These are phyloP conservation scores for Alectura lathami DNA, from an alignment of 2,113 vertebrate genomes.

Conservation along the genomic window DNA sequence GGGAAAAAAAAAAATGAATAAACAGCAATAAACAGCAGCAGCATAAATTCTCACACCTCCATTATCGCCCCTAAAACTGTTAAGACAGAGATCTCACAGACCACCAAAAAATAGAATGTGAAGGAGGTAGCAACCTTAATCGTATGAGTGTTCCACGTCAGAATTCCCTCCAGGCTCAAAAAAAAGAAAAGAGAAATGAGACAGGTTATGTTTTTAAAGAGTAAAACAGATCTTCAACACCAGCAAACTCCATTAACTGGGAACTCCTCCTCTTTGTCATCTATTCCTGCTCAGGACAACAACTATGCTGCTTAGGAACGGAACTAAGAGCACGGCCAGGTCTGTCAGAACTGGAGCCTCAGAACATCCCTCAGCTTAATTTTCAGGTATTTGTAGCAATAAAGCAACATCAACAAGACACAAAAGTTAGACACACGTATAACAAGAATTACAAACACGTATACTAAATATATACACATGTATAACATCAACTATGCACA, in stretches of 20 bases:
- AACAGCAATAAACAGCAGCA: not conserved
- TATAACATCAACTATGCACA: not conserved
- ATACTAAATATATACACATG: not conserved
- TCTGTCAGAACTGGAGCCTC: not conserved
- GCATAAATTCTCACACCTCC: not conserved
- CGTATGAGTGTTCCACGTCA: not conserved
- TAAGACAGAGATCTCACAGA: not conserved
- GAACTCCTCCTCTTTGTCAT: not conserved
- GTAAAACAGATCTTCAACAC: not conserved
- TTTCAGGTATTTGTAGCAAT: not conserved
- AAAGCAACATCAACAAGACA: not conserved
- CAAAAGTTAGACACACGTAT: not conserved
- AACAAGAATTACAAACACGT: not conserved
- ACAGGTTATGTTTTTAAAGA: not conserved
- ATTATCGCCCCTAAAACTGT: not conserved
- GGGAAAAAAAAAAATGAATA: not conserved
- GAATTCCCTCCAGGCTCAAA: not conserved
- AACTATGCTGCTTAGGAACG: not conserved
- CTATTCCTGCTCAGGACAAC: not conserved
- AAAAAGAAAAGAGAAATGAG: not conserved
- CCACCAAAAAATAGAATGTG: not conserved
- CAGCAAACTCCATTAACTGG: not conserved
- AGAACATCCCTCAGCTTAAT: not conserved
- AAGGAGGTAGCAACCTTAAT: not conserved
- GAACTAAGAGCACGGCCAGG: not conserved